A percentile compares a stretch with the other conserved stretches of the same genome.
These are phyloP conservation scores for Trisateles emortualis DNA, from an alignment of 2,888 invertebrate genomes.

Conservation along the genomic window DNA sequence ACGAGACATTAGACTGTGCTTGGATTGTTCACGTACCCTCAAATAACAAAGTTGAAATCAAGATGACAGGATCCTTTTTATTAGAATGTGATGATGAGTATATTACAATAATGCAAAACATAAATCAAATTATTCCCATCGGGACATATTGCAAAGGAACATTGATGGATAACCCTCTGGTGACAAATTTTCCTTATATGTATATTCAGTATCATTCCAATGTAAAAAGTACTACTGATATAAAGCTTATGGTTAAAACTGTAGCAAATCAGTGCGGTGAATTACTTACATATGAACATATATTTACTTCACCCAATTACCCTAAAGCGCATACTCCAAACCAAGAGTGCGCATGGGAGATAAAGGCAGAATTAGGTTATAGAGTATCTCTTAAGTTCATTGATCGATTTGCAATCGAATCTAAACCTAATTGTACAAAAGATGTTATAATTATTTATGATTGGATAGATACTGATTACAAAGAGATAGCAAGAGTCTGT, in stretches of 20 bases:
- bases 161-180: conserved; percentile 72
- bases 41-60: conserved; percentile 69
- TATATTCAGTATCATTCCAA: conserved; percentile 91
- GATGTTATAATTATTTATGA: conserved; percentile 91
- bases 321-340: conserved; percentile 90
- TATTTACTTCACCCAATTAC: conserved; percentile 87
- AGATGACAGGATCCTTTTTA: conserved; percentile 61
- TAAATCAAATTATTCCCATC: conserved; percentile 80
- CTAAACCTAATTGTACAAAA: conserved; percentile 89
- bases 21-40: conserved; percentile 87
- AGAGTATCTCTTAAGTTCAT: conserved; percentile 89
- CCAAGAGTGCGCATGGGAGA: conserved; percentile 93
- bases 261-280: conserved; percentile 90
- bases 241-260: conserved; percentile 60
- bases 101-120: conserved; percentile 77
- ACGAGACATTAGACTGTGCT: conserved; percentile 88
- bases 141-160: conserved; percentile 89
- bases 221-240: conserved; percentile 53
- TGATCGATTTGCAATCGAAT: conserved; percentile 92
- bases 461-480: conserved; percentile 83
- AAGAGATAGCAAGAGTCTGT: conserved; percentile 87
- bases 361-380: conserved; percentile 88
- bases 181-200: conserved; percentile 82
- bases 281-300: conserved; percentile 74
- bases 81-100: conserved; percentile 70